A percentile compares a stretch with the other conserved stretches of the same genome.
Conservation (phyloP, 2,888 invertebrate genomes). For the Coremacera marginata region DNA sequence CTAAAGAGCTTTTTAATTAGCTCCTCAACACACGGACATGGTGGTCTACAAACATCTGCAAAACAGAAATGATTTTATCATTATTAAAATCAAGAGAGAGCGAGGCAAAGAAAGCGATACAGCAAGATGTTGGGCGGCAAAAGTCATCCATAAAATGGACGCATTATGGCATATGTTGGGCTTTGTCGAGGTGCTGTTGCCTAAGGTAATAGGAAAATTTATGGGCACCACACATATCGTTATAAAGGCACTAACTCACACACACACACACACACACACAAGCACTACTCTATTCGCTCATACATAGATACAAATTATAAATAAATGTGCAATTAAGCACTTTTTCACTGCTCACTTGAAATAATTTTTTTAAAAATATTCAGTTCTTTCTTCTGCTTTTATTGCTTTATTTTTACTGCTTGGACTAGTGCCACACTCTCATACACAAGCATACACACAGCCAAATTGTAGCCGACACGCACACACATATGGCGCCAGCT, state of each 20-base stretch:
- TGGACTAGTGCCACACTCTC: not conserved
- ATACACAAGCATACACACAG: not conserved
- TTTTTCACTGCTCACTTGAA: conserved; percentile 47
- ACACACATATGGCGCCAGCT: not conserved
- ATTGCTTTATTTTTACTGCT: not conserved
- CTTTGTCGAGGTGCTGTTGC: not conserved
- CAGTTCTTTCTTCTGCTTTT: not conserved
- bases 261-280: not conserved
- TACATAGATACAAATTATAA: conserved; percentile 46
- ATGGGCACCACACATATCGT: not conserved
- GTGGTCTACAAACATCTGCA: too few relatives aligned
- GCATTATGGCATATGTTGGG: not conserved
- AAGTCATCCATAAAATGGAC: conserved; percentile 36
- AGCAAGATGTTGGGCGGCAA: conserved; percentile 41
- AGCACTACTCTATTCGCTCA: not conserved
- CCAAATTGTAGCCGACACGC: not conserved
- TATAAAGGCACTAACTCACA: not conserved
- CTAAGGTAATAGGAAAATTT: not conserved
- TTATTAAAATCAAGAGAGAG: too few relatives aligned
- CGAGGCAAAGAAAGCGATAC: too few relatives aligned
- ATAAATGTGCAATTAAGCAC: conserved; percentile 67
- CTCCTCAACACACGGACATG: too few relatives aligned
- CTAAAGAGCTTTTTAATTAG: too few relatives aligned
- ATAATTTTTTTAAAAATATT: not conserved
- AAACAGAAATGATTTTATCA: too few relatives aligned